Percentiles rank a stretch among this genome's conserved stretches.
Conservation (phyloP, 2,888 invertebrate species). For the Zygogramma bicolorata region DNA sequence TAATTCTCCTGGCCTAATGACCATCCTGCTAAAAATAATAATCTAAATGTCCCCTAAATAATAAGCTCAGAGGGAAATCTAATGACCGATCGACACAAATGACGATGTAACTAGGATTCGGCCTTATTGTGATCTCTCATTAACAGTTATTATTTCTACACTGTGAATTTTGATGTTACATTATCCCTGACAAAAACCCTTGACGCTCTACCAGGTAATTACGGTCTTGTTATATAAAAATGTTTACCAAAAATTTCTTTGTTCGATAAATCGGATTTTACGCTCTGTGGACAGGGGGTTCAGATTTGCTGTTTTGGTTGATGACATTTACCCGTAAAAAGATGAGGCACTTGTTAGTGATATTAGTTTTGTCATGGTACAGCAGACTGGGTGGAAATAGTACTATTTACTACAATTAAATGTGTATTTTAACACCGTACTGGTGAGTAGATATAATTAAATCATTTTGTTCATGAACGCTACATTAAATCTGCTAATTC, state of each 20-base stretch:
- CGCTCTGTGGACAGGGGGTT: slow-evolving; percentile 41
- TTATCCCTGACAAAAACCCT: slow-evolving; percentile 33
- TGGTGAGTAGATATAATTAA: background rate
- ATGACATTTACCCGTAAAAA: slow-evolving; percentile 24
- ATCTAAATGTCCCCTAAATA: slow-evolving; percentile 49
- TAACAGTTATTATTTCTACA: slow-evolving; percentile 59
- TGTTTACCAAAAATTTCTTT: slow-evolving; percentile 43
- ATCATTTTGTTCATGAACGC: background rate
- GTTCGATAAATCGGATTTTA: slow-evolving; percentile 50
- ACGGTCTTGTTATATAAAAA: slow-evolving; percentile 36
- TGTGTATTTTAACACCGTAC: slow-evolving; percentile 12
- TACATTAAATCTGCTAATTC: background rate
- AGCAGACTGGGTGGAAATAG: background rate
- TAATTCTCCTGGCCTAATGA: slow-evolving; percentile 54
- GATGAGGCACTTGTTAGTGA: background rate
- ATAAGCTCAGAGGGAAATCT: slow-evolving; percentile 51
- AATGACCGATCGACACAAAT: slow-evolving; percentile 60
- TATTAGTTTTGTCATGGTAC: slow-evolving; percentile 1
- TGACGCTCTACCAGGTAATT: slow-evolving; percentile 34
- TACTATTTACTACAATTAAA: background rate
- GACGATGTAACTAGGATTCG: slow-evolving; percentile 59
- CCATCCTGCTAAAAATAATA: slow-evolving; percentile 53
- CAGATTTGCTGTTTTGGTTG: slow-evolving; percentile 32
- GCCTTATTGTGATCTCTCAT: slow-evolving; percentile 59
- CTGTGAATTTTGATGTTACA: slow-evolving; percentile 39